phyloP scores from a whole-genome alignment of 2,797 vertebrate genomes.

The Argya squamiceps region DNA sequence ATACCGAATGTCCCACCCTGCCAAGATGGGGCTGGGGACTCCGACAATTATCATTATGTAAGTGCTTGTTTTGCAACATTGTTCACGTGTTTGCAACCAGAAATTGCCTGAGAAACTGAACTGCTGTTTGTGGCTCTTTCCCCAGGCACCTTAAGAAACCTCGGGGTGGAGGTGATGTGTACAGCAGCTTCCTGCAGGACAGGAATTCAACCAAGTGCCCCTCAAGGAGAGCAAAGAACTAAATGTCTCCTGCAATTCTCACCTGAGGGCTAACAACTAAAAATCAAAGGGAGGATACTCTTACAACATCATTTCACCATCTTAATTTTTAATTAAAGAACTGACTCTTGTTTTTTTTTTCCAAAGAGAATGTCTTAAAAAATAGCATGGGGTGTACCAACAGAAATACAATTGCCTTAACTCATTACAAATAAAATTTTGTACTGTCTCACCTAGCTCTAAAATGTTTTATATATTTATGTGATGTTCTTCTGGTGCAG shows the following conservation, averaged over 20 bases:
- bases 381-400: neutral
- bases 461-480: neutral
- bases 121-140: neutral
- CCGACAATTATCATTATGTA: neutral
- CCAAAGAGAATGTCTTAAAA: neutral
- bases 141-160: accelerated
- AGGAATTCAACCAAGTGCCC: neutral
- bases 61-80: neutral
- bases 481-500: neutral
- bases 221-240: neutral
- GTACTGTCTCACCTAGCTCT: neutral
- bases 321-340: neutral
- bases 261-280: neutral
- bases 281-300: neutral
- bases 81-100: neutral
- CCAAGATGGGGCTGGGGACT: neutral
- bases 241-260: neutral
- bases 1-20: accelerated
- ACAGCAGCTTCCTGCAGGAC: neutral
- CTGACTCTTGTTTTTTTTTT: neutral
- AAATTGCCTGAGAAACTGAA: neutral
- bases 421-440: neutral
- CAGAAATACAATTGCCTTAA: neutral
- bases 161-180: accelerated
- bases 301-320: neutral